phyloP scores from a whole-genome alignment of 2,113 vertebrate genomes.

The Mystacornis crossleyi region DNA sequence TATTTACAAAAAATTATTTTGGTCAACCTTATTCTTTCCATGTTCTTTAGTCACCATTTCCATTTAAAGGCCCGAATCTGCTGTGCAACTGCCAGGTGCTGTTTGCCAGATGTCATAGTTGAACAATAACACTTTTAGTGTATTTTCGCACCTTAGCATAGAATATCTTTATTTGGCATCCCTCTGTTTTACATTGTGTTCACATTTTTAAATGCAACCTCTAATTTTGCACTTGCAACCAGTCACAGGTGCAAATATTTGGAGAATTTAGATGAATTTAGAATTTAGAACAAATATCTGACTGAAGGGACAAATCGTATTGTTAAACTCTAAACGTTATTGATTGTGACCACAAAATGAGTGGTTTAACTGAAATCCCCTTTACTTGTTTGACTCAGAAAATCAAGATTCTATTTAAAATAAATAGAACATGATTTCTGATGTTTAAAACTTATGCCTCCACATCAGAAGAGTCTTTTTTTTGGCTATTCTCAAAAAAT shows the following conservation, averaged over 20 bases:
- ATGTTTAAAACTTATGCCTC: neutral
- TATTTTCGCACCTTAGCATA: neutral
- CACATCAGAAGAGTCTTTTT: accelerated
- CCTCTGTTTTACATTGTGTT: neutral
- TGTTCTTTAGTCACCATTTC: neutral
- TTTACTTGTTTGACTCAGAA: neutral
- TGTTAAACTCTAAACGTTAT: neutral
- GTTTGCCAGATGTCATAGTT: neutral
- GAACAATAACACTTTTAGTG: neutral
- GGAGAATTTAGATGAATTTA: neutral
- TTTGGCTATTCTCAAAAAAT: neutral
- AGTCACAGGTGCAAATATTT: neutral
- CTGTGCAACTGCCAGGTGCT: neutral
- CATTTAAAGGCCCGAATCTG: neutral
- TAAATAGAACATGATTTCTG: neutral
- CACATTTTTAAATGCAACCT: neutral
- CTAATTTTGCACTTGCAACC: neutral
- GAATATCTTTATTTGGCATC: neutral
- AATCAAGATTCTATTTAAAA: neutral
- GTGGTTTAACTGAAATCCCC: neutral
- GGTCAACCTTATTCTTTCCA: neutral
- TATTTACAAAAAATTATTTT: neutral
- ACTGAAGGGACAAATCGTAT: neutral
- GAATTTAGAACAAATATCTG: neutral
- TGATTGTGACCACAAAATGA: neutral